These are phyloP conservation scores for Gallinago undulata DNA, from an alignment of 2,113 vertebrate species.

Conservation along the genomic window DNA sequence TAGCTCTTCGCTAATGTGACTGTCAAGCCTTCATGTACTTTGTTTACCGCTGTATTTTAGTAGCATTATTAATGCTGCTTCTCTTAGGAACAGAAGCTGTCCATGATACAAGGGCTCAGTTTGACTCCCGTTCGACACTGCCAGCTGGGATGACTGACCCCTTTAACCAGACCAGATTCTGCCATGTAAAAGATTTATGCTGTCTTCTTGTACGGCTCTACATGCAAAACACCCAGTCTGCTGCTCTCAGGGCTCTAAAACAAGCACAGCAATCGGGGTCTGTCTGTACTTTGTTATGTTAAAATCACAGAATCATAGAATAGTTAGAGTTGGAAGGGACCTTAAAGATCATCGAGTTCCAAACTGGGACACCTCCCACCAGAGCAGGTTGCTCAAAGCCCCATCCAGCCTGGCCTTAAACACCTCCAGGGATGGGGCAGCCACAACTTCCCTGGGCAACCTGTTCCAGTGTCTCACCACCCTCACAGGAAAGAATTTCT, in stretches of 20 bases:
- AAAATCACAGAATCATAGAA: neutral
- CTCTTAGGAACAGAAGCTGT: neutral
- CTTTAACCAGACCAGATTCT: neutral
- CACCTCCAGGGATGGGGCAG: too few species aligned
- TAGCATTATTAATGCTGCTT: neutral
- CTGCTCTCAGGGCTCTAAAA: neutral
- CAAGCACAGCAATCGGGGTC: neutral
- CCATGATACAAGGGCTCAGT: neutral
- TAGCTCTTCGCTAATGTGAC: neutral
- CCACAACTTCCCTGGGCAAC: too few species aligned
- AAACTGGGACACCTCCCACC: too few species aligned
- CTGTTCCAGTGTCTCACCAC: too few species aligned
- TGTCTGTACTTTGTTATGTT: neutral
- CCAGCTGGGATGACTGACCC: neutral
- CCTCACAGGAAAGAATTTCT: too few species aligned
- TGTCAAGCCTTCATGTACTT: conserved; percentile 17
- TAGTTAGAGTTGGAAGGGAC: too few species aligned
- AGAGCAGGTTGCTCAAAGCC: too few species aligned
- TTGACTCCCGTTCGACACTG: neutral
- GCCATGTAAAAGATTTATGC: neutral
- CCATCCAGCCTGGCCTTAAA: too few species aligned
- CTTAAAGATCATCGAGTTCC: too few species aligned
- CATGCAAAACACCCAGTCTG: neutral
- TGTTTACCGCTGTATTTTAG: conserved; percentile 27
- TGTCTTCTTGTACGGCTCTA: neutral